A percentile compares a stretch with the other conserved stretches of the same genome.
Evolutionary conservation across 2,888 invertebrate genomes (phyloP).

Genomic region (Pyrrhia umbra): DNA sequence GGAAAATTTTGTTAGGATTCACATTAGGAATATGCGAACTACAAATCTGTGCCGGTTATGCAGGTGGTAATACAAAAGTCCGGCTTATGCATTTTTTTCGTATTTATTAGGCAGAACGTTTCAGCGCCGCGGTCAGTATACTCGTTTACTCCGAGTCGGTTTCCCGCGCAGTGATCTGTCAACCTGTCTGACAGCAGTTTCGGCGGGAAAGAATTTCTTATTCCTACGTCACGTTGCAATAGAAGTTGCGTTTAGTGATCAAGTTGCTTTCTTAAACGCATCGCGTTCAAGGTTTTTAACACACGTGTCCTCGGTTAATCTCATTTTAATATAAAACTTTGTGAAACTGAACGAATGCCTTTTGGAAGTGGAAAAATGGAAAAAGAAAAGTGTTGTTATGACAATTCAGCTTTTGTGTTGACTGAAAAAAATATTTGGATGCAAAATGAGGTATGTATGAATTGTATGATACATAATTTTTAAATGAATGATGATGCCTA

Average conservation of each 20-base stretch:
- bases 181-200: slow-evolving; percentile 65
- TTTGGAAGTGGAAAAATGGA: slow-evolving; percentile 65
- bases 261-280: slow-evolving; percentile 63
- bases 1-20: slow-evolving; percentile 45
- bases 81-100: slow-evolving; percentile 42
- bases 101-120: slow-evolving; percentile 75
- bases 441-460: slow-evolving; percentile 69
- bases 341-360: slow-evolving; percentile 58
- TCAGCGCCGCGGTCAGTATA: slow-evolving; percentile 68
- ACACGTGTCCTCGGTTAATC: slow-evolving; percentile 58
- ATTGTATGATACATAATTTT: too few relatives aligned
- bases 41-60: slow-evolving; percentile 11
- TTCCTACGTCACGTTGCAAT: slow-evolving; percentile 27
- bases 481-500: too few relatives aligned
- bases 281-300: slow-evolving; percentile 62
- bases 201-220: slow-evolving; percentile 71
- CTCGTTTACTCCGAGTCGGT: slow-evolving; percentile 68
- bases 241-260: slow-evolving; percentile 39
- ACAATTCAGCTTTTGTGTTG: slow-evolving; percentile 82
- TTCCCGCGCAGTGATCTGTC: slow-evolving; percentile 71
- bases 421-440: slow-evolving; percentile 79
- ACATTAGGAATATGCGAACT: slow-evolving; percentile 16
- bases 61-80: slow-evolving; percentile 37
- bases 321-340: slow-evolving; percentile 29
- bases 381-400: slow-evolving; percentile 75